These are phyloP conservation scores for Struthidea cinerea DNA, from an alignment of 2,113 vertebrate species.

Conservation along the genomic window DNA sequence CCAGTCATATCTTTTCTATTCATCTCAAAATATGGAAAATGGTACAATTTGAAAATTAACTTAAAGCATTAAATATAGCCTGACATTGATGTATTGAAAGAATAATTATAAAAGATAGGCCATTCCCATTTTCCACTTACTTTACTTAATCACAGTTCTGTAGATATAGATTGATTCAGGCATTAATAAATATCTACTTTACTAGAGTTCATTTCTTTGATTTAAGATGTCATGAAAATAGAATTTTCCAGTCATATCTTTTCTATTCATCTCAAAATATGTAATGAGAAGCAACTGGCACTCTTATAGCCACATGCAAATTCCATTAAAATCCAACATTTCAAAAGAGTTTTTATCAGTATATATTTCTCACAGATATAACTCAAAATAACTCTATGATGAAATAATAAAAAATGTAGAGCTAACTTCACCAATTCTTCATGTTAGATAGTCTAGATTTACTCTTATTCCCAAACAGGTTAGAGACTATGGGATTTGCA, in stretches of 20 bases:
- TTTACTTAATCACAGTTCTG: neutral
- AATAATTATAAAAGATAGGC: neutral
- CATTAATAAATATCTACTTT: constrained; percentile 7
- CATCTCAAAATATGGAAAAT: constrained; percentile 3
- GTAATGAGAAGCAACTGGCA: neutral
- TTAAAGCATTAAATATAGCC: neutral
- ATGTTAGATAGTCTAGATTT: neutral
- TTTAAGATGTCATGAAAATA: constrained; percentile 16
- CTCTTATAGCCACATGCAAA: neutral
- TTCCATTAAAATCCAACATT: constrained; percentile 1
- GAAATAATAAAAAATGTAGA: neutral
- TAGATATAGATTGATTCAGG: neutral
- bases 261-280: neutral
- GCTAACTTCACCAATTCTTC: neutral
- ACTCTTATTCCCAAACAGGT: neutral
- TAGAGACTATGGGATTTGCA: neutral
- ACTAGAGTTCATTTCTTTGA: neutral
- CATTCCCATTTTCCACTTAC: neutral
- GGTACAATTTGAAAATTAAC: neutral
- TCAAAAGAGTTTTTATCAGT: neutral
- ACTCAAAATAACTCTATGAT: neutral
- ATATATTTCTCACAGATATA: neutral
- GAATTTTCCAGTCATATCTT: constrained; percentile 10
- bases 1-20: neutral
- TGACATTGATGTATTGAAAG: neutral